phyloP scores from a whole-genome alignment of 2,888 invertebrate species.

The Drosophila phalerata region DNA sequence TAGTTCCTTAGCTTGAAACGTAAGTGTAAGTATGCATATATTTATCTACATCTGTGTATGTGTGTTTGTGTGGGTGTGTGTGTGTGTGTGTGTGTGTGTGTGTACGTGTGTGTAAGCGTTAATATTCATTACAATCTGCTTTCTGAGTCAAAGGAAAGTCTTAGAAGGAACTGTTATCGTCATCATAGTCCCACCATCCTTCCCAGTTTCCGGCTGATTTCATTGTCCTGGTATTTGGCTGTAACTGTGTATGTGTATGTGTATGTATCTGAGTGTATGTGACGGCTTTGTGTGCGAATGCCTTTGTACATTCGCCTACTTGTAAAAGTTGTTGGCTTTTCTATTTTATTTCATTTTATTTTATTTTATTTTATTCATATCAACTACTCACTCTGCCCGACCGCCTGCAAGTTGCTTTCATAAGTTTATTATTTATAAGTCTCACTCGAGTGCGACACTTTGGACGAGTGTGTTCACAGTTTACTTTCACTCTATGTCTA shows the following conservation, averaged over 20 bases:
- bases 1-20: background rate
- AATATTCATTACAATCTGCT: conserved; percentile 69
- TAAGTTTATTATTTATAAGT: conserved; percentile 79
- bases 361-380: conserved; percentile 1
- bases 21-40: background rate
- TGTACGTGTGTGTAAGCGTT: conserved; percentile 33
- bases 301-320: conserved; percentile 45
- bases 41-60: background rate
- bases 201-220: conserved; percentile 42
- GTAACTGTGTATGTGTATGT: conserved; percentile 4
- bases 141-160: conserved; percentile 60
- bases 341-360: conserved; percentile 43
- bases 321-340: conserved; percentile 46
- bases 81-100: conserved; percentile 7
- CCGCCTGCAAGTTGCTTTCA: conserved; percentile 54
- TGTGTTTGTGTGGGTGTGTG: conserved; percentile 2
- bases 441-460: conserved; percentile 69
- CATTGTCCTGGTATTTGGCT: conserved; percentile 37
- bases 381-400: background rate
- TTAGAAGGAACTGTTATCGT: conserved; percentile 16
- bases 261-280: background rate
- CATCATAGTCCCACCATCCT: conserved; percentile 13
- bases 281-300: conserved; percentile 45
- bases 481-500: conserved; percentile 28
- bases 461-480: conserved; percentile 52